phyloP scores from a whole-genome alignment of 2,797 vertebrate genomes.

The Rallus crepitans region DNA sequence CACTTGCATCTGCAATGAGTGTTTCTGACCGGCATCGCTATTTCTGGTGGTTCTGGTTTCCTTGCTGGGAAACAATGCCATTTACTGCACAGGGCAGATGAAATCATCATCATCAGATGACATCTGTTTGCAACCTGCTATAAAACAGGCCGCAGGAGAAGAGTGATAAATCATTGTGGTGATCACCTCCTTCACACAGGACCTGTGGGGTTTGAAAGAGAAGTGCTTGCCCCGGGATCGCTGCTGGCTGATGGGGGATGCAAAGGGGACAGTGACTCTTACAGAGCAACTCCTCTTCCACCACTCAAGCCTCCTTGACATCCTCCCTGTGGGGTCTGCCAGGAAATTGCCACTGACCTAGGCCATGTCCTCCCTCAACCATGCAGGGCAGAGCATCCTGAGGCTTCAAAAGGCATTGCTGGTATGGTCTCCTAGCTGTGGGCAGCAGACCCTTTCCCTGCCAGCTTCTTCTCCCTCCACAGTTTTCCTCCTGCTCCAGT shows the following conservation, averaged over 20 bases:
- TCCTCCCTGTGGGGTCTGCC: rapidly evolving
- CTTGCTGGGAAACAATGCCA: background rate
- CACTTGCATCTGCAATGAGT: background rate
- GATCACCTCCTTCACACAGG: background rate
- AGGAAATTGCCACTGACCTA: background rate
- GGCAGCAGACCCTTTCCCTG: background rate
- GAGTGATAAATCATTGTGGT: background rate
- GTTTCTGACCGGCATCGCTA: background rate
- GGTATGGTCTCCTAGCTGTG: background rate
- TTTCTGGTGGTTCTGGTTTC: background rate
- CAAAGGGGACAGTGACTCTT: background rate
- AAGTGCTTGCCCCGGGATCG: background rate
- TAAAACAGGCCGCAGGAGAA: constrained; percentile 11
- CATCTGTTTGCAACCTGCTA: constrained; percentile 1
- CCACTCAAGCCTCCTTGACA: background rate
- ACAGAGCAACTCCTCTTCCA: background rate
- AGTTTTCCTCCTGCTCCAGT: background rate
- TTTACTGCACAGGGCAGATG: background rate
- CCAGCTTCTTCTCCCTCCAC: background rate
- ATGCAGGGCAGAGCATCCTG: background rate
- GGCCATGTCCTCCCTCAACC: background rate
- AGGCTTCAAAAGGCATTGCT: rapidly evolving
- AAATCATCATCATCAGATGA: background rate
- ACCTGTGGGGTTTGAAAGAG: background rate
- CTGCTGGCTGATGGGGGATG: background rate